Percentiles rank a stretch among this genome's conserved stretches.
These are phyloP conservation scores for Synaphobranchus kaupii DNA, from an alignment of 2,797 vertebrate genomes.

Conservation along the genomic window DNA sequence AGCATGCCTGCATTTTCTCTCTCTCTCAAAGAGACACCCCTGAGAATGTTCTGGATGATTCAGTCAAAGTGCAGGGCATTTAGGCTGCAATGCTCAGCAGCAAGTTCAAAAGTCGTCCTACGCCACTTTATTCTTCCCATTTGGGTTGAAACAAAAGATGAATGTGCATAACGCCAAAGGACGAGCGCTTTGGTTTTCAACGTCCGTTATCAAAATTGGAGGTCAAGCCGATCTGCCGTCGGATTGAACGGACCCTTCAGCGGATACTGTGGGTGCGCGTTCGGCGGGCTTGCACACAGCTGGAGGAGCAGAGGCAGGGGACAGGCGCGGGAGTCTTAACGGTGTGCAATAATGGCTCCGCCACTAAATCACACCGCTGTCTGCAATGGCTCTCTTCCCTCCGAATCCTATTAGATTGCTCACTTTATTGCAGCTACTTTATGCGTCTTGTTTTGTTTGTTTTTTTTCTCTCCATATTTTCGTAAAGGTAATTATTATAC, in stretches of 20 bases:
- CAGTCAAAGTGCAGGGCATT: not conserved
- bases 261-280: not conserved
- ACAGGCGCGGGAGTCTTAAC: not conserved
- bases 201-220: not conserved
- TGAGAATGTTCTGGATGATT: not conserved
- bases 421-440: not conserved
- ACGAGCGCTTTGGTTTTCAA: not conserved
- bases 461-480: not conserved
- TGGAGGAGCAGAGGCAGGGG: not conserved
- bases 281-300: not conserved
- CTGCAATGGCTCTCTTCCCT: not conserved
- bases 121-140: not conserved
- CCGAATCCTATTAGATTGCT: not conserved
- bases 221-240: not conserved
- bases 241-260: not conserved
- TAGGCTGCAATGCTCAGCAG: not conserved
- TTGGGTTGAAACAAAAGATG: not conserved
- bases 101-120: not conserved
- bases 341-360: not conserved
- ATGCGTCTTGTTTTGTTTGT: not conserved
- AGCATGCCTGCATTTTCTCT: not conserved
- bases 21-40: not conserved
- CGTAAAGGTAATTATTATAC: conserved; percentile 19
- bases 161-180: not conserved
- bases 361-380: not conserved